These are phyloP conservation scores for fruit fly (Drosophila melanogaster) DNA, from an alignment of 1,140 invertebrate species.

Conservation along the genomic window Release_6_plus_ISO1_MT NT_033779.5:3691001-3691500, in stretches of 20 bases:
- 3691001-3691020: slow-evolving; percentile 93
- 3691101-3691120: slow-evolving; percentile 86
- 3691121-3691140: slow-evolving; percentile 79
- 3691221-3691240: slow-evolving; percentile 65
- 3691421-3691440: background rate
- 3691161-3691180: slow-evolving; percentile 66
- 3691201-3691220: slow-evolving; percentile 83
- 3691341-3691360: slow-evolving; percentile 75
- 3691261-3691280: slow-evolving; percentile 19
- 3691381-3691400: slow-evolving; percentile 10
- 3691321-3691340: slow-evolving; percentile 70
- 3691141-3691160: slow-evolving; percentile 42
- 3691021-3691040: slow-evolving; percentile 94
- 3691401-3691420: slow-evolving; percentile 48
- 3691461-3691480: slow-evolving; percentile 60
- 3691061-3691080: slow-evolving; percentile 88
- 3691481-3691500: background rate
- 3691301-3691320: slow-evolving; percentile 70
- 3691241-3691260: slow-evolving; percentile 10
- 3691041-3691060: slow-evolving; percentile 94
- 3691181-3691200: slow-evolving; percentile 68
- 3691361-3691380: slow-evolving; percentile 69
- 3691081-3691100: slow-evolving; percentile 85
- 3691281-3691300: slow-evolving; percentile 63
- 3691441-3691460: slow-evolving; percentile 50